phyloP scores from a whole-genome alignment of 2,888 invertebrate species.

The Patella caerulea region DNA sequence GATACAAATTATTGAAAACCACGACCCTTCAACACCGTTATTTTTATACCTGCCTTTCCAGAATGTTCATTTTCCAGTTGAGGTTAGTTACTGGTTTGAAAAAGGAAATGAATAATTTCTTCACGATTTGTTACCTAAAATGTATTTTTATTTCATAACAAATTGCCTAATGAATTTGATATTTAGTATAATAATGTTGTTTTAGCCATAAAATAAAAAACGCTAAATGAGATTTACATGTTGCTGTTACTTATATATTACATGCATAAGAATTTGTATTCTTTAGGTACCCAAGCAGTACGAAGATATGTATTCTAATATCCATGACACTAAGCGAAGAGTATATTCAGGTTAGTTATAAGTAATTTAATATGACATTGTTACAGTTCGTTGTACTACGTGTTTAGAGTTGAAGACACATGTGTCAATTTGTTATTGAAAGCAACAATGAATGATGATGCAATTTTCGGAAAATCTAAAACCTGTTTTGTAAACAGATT shows the following conservation, averaged over 20 bases:
- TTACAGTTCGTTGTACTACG: too few species aligned
- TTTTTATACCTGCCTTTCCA: background rate
- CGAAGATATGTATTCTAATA: conserved; percentile 40
- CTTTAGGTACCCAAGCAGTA: conserved; percentile 42
- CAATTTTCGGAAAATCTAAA: too few species aligned
- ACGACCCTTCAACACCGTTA: background rate
- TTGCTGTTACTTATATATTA: background rate
- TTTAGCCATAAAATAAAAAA: background rate
- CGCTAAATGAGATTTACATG: background rate
- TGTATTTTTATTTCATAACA: too few species aligned
- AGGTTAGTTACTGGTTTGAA: background rate
- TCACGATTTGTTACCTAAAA: too few species aligned
- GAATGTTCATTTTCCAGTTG: background rate
- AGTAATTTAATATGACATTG: too few species aligned
- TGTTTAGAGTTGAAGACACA: too few species aligned
- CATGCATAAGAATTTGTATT: background rate
- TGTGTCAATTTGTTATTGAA: too few species aligned
- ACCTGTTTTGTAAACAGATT: too few species aligned
- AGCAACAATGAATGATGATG: too few species aligned
- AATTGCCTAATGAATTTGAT: too few species aligned
- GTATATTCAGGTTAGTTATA: conserved; percentile 44
- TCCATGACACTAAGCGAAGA: conserved; percentile 37
- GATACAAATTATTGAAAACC: background rate
- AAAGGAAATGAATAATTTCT: too few species aligned
- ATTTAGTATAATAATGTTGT: too few species aligned